Evolutionary conservation across 2,113 vertebrate species (phyloP).

Genomic region (Brachirus orientalis): DNA sequence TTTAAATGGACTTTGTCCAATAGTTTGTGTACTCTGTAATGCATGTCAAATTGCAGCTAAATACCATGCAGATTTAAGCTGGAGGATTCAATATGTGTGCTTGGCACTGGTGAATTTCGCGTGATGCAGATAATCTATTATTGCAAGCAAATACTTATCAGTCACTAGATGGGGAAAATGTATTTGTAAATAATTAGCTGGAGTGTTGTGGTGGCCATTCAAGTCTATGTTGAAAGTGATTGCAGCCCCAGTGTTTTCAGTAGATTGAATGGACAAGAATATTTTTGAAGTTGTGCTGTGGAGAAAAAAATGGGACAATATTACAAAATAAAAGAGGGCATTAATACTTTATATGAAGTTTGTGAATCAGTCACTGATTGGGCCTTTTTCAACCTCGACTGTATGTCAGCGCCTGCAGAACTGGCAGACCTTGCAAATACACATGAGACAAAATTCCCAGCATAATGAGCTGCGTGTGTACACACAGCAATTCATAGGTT

Average conservation of each 20-base stretch:
- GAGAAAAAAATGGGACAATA: neutral
- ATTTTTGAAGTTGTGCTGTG: neutral
- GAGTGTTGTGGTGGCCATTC: no score
- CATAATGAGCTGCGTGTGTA: no score
- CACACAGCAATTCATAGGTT: no score
- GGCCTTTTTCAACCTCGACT: no score
- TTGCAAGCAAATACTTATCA: conserved; percentile 15
- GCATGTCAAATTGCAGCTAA: conserved; percentile 25
- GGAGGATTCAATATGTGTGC: conserved; percentile 9
- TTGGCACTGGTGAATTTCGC: conserved; percentile 2
- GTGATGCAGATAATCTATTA: conserved; percentile 21
- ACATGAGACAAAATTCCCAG: no score
- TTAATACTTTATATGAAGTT: neutral
- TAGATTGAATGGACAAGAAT: no score
- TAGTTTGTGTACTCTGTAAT: conserved; percentile 10
- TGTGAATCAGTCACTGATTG: no score
- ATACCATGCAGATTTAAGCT: conserved; percentile 10
- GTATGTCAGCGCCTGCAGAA: no score
- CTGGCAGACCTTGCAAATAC: no score
- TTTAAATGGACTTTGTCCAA: neutral
- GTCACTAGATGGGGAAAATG: neutral
- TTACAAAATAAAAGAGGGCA: neutral
- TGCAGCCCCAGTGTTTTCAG: no score
- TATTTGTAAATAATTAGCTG: no score
- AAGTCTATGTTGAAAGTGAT: no score